These are phyloP conservation scores for Leptogaster cylindrica DNA, from an alignment of 2,888 invertebrate genomes.

Conservation along the genomic window DNA sequence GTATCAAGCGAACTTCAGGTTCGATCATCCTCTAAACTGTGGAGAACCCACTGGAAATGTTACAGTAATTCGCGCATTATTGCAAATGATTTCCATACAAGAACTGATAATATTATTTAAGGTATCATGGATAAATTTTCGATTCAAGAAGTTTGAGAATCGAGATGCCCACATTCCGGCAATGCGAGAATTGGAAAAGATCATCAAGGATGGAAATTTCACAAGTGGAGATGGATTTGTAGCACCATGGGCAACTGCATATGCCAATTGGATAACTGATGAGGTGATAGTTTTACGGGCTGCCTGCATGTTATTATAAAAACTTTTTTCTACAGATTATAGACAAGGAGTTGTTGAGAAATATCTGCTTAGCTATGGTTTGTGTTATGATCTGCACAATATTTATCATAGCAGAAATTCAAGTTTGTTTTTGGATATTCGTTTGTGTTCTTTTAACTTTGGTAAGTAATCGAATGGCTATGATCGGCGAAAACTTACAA, in stretches of 20 bases:
- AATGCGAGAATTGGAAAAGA: constrained; percentile 70
- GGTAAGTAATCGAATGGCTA: constrained; percentile 56
- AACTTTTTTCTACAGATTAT: constrained; percentile 65
- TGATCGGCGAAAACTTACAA: too few species aligned
- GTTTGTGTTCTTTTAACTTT: constrained; percentile 76
- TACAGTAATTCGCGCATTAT: too few species aligned
- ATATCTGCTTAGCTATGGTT: constrained; percentile 74
- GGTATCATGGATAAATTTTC: constrained; percentile 62
- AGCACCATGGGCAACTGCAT: constrained; percentile 75
- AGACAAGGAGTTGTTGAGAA: constrained; percentile 75
- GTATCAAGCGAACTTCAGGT: constrained; percentile 73
- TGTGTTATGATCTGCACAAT: constrained; percentile 83
- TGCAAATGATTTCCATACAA: too few species aligned
- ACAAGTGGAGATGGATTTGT: constrained; percentile 68
- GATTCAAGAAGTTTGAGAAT: constrained; percentile 67
- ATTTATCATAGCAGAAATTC: constrained; percentile 75
- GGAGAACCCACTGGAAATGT: constrained; percentile 68
- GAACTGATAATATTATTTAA: constrained; percentile 13
- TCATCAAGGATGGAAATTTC: constrained; percentile 67
- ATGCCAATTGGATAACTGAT: constrained; percentile 79
- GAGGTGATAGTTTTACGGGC: constrained; percentile 63
- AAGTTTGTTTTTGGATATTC: constrained; percentile 81
- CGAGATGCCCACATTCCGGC: constrained; percentile 75
- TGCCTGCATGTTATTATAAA: background rate
- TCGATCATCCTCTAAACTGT: constrained; percentile 68